Percentiles rank a stretch among this genome's conserved stretches.
phyloP scores from a whole-genome alignment of 2,113 vertebrate species.

The Apodemus speciosus region DNA sequence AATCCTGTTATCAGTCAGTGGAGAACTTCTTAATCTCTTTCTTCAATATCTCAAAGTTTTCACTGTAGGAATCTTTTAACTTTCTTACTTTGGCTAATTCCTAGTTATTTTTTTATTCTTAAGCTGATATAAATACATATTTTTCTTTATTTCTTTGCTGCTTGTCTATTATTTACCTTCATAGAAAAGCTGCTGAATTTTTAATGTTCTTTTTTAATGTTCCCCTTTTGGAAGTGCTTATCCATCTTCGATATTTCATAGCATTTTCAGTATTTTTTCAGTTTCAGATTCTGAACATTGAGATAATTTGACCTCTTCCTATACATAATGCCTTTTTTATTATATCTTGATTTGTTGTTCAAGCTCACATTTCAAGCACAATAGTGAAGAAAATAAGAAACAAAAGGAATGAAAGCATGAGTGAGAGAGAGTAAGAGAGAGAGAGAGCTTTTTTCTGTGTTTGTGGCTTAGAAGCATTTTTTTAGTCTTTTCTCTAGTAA shows the following conservation, averaged over 20 bases:
- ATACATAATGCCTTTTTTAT: too few species aligned
- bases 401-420: neutral
- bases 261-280: neutral
- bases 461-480: neutral
- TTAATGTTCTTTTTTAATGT: neutral
- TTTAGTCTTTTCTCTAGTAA: neutral
- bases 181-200: neutral
- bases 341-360: neutral
- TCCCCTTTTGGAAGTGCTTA: neutral
- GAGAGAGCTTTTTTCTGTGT: neutral
- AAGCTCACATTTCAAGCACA: neutral
- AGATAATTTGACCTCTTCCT: neutral
- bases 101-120: neutral
- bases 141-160: neutral
- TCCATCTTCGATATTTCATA: neutral
- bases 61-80: neutral
- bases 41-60: neutral
- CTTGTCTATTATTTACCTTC: too few species aligned
- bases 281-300: neutral
- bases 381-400: neutral
- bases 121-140: neutral
- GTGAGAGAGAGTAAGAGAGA: neutral
- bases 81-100: neutral
- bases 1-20: neutral
- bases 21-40: neutral